Evolutionary conservation across 2,888 invertebrate species (phyloP), one percentile per base, ranked within the genome.

Genomic region (Endotricha flammealis): DNA sequence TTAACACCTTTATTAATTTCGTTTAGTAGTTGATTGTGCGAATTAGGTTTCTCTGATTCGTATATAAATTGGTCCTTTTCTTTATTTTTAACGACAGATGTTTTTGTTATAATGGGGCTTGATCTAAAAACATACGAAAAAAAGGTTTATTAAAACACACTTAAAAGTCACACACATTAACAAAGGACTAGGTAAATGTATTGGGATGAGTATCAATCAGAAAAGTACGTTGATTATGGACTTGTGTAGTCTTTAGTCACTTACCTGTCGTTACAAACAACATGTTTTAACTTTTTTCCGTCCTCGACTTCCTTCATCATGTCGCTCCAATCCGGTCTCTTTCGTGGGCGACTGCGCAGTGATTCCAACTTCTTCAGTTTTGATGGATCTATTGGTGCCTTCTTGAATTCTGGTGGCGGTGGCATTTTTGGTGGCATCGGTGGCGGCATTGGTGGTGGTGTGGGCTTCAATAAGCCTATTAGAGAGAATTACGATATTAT

Each of bases 231-330:
- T n/a, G n/a, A n/a, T n/a, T n/a, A n/a, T n/a, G n/a, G n/a, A n/a
- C n/a, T n/a, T n/a, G n/a, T n/a, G n/a, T n/a, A n/a, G n/a, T n/a
- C n/a, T n/a, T n/a, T n/a, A 24, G 3, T 6, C 4, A 11, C 45
- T 60, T 52, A 49, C 72, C 70, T 66, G 46, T 96, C 96, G 74
- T 96, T 95, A 74, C 95, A 95, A 55, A 92, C 90, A 30, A 96
- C 95, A 63, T 95, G 93, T 60, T 91, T 92, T 46, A 96, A 79
- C 64, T 92, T 93, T 58, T 74, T 91, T 31, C 95, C 94, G 46
- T 90, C 85, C 66, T 95, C 95, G n/a, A 96, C 93, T 72, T 96
- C 96, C 71, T 95, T 95, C 92, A 96, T 93, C 92, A 96, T 93
- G 55, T 92, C 91, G 9, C 91, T 93, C 95, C 95, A 96, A 67